A percentile compares a stretch with the other conserved stretches of the same genome.
phyloP scores from a whole-genome alignment of 2,113 vertebrate species.

The Calonectris borealis region DNA sequence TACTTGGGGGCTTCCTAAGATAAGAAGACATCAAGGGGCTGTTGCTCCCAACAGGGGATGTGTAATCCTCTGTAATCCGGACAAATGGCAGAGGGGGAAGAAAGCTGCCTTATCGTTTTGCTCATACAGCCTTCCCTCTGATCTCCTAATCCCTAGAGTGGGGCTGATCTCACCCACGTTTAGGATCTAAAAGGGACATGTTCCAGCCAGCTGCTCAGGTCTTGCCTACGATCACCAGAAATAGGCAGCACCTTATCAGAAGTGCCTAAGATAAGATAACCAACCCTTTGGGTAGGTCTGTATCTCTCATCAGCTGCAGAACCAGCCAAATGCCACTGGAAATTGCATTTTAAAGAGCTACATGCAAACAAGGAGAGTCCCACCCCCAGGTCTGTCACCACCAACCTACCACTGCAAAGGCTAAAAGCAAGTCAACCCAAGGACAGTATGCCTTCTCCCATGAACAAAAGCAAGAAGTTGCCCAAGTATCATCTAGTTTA shows the following conservation, averaged over 20 bases:
- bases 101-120: not conserved
- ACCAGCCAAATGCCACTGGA: not conserved
- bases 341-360: not conserved
- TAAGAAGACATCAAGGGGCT: not conserved
- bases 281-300: not conserved
- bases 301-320: constrained; percentile 4
- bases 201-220: not conserved
- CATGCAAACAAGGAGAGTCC: not conserved
- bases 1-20: not conserved
- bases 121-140: not conserved
- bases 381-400: not conserved
- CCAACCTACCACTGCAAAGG: not conserved
- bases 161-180: not conserved
- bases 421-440: not conserved
- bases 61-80: not conserved
- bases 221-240: not conserved
- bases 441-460: not conserved
- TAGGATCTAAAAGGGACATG: not conserved
- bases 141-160: constrained; percentile 2
- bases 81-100: not conserved
- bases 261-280: not conserved
- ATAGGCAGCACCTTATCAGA: not conserved
- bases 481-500: not conserved
- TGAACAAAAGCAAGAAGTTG: not conserved
- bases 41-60: not conserved